Conservation (phyloP, 2,888 invertebrate species). For the Parnassius mnemosyne region DNA sequence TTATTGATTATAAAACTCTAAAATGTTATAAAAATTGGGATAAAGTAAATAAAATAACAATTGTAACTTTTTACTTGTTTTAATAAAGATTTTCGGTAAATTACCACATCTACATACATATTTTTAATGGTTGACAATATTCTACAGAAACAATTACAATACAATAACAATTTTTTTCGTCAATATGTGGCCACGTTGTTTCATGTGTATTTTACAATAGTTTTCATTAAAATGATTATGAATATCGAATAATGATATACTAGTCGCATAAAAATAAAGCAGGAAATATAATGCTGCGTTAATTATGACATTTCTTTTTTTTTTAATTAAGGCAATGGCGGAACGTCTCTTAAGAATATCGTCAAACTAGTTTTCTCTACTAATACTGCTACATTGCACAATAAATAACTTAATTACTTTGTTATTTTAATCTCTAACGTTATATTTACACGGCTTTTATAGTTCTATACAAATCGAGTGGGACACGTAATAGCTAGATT, state of each 20-base stretch:
- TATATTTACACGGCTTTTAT: slow-evolving; percentile 42
- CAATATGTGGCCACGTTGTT: too few relatives aligned
- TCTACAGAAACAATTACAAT: slow-evolving; percentile 16
- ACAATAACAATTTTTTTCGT: too few relatives aligned
- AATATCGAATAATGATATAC: too few relatives aligned
- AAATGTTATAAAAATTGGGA: neutral
- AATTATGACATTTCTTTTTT: slow-evolving; percentile 25
- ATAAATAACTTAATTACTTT: slow-evolving; percentile 73
- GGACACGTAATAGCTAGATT: slow-evolving; percentile 47
- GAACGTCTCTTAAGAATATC: slow-evolving; percentile 42
- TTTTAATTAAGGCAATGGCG: slow-evolving; percentile 5
- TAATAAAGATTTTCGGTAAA: slow-evolving; percentile 21
- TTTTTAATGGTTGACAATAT: slow-evolving; percentile 26
- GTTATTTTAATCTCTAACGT: slow-evolving; percentile 41
- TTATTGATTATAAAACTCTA: too few relatives aligned
- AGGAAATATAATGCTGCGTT: slow-evolving; percentile 1
- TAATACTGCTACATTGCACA: slow-evolving; percentile 81
- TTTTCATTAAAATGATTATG: too few relatives aligned
- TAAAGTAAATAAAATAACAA: slow-evolving; percentile 14
- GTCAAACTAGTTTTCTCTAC: slow-evolving; percentile 48
- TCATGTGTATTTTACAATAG: too few relatives aligned
- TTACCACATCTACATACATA: slow-evolving; percentile 24
- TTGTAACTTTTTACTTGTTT: slow-evolving; percentile 9
- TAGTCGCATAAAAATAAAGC: too few relatives aligned
- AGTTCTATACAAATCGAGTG: slow-evolving; percentile 60